Percentiles rank a stretch among this genome's conserved stretches.
phyloP scores from a whole-genome alignment of 1,140 invertebrate genomes.

The Drosophila arawakana region DNA sequence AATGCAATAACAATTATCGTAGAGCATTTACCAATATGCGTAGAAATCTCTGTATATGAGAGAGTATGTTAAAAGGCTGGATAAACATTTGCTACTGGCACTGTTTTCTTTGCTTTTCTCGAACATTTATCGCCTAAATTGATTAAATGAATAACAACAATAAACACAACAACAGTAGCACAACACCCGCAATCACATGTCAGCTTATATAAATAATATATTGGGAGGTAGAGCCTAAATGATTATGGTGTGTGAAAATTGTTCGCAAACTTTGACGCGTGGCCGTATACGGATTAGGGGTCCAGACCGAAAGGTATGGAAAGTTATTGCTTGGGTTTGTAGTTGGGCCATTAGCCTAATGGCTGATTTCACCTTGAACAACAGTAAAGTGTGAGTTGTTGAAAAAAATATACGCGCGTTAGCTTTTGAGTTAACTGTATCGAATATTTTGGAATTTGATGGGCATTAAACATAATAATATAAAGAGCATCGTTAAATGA shows the following conservation, averaged over 20 bases:
- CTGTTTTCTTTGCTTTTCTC: conserved; percentile 61
- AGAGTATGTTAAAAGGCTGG: conserved; percentile 59
- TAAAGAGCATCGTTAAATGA: too few relatives aligned
- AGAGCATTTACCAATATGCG: conserved; percentile 61
- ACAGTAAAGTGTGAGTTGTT: conserved; percentile 22
- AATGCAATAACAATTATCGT: conserved; percentile 24
- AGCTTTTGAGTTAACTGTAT: conserved; percentile 57
- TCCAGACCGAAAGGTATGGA: conserved; percentile 3
- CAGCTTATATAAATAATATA: conserved; percentile 47
- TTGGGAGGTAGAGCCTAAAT: conserved; percentile 5
- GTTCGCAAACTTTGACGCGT: conserved; percentile 70
- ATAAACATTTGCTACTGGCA: conserved; percentile 56
- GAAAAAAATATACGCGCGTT: conserved; percentile 8
- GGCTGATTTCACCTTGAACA: conserved; percentile 52
- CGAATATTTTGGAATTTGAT: background rate
- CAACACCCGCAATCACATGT: conserved; percentile 64
- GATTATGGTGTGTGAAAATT: conserved; percentile 62
- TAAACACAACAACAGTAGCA: conserved; percentile 13
- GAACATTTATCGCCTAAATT: conserved; percentile 71
- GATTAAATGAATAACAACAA: conserved; percentile 59
- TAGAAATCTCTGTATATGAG: conserved; percentile 34
- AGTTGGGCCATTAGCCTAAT: conserved; percentile 53
- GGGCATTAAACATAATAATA: too few relatives aligned
- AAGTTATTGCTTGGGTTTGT: background rate
- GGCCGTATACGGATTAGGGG: conserved; percentile 50